Conservation (phyloP, 2,797 vertebrate genomes). For the Trachops cirrhosus region DNA sequence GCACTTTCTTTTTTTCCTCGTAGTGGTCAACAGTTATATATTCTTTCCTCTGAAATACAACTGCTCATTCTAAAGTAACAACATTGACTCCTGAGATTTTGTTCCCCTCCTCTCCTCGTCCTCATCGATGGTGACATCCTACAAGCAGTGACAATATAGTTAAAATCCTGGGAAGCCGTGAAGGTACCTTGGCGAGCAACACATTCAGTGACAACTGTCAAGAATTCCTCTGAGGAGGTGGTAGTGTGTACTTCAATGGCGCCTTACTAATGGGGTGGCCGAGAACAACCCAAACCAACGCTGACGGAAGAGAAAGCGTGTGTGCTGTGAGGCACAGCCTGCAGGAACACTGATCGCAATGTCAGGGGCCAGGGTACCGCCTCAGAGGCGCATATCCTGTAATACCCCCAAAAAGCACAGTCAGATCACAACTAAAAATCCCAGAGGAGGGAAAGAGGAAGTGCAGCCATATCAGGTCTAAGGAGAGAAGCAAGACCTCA, state of each 20-base stretch:
- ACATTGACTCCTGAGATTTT: neutral
- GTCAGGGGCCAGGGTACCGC: neutral
- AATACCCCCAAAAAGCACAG: neutral
- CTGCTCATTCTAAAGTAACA: neutral
- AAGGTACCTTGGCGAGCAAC: neutral
- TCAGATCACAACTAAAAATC: neutral
- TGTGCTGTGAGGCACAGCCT: neutral
- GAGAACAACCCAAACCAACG: neutral
- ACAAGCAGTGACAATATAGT: neutral
- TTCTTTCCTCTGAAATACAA: neutral
- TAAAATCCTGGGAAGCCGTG: neutral
- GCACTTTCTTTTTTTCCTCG: neutral
- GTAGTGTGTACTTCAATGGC: neutral
- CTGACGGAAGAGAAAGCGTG: neutral
- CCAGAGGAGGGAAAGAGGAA: neutral
- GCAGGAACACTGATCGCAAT: neutral
- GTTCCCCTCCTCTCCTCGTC: neutral
- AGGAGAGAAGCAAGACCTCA: neutral
- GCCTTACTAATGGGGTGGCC: neutral
- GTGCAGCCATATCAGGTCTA: neutral
- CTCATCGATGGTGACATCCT: neutral
- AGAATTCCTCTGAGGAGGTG: neutral
- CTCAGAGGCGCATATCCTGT: neutral
- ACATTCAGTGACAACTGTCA: neutral
- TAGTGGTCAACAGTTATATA: neutral